Conservation (phyloP, 2,797 vertebrate genomes). For the Ispidina picta region DNA sequence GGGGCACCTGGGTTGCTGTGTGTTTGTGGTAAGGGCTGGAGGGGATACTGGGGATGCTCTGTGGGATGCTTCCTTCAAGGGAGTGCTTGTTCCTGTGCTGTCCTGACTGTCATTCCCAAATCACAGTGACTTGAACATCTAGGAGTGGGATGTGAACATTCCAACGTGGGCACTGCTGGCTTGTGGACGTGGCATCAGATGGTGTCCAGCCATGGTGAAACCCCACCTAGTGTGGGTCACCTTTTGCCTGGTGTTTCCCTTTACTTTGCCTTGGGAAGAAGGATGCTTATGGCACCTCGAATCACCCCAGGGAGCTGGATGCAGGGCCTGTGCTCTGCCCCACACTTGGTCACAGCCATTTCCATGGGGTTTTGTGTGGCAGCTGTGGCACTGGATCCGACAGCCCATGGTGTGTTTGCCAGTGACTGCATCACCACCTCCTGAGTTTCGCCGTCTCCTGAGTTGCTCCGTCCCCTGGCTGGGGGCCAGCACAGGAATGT, state of each 20-base stretch:
- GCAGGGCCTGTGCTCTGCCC: accelerated
- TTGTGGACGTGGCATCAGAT: accelerated
- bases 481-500: background rate
- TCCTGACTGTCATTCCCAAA: accelerated
- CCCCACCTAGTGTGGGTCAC: accelerated
- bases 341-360: accelerated
- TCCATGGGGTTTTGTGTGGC: accelerated
- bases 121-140: accelerated
- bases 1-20: background rate
- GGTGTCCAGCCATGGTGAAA: background rate
- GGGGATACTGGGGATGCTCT: accelerated
- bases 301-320: background rate
- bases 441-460: background rate
- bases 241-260: accelerated
- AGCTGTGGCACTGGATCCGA: accelerated
- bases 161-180: accelerated
- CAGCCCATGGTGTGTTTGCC: background rate
- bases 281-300: accelerated
- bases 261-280: background rate
- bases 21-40: accelerated
- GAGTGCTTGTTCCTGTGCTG: accelerated
- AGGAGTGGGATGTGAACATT: background rate
- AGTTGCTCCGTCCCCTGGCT: background rate
- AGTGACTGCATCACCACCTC: background rate
- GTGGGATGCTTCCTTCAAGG: background rate